Evolutionary conservation across 2,888 invertebrate species (phyloP).

Genomic region (Acleris sparsana): DNA sequence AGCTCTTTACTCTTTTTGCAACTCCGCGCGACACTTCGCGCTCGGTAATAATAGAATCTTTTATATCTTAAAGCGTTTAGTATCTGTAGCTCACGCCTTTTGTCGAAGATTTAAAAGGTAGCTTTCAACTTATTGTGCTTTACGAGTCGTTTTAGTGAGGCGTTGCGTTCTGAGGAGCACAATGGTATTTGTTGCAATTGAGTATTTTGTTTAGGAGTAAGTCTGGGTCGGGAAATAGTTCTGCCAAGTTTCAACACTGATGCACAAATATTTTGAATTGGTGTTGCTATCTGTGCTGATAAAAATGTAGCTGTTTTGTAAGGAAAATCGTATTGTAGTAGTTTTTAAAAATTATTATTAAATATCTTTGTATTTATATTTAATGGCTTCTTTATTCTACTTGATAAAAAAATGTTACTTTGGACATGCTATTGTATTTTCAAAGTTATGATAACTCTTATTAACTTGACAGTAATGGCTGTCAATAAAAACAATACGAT

Average conservation of each 20-base stretch:
- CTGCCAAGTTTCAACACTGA: background rate
- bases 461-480: too few relatives aligned
- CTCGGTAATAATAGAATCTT: constrained; percentile 77
- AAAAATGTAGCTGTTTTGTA: too few relatives aligned
- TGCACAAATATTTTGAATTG: too few relatives aligned
- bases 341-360: too few relatives aligned
- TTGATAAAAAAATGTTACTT: too few relatives aligned
- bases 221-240: background rate
- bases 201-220: background rate
- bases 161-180: constrained; percentile 6
- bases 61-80: constrained; percentile 79
- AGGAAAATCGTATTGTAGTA: too few relatives aligned
- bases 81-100: constrained; percentile 72
- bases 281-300: too few relatives aligned
- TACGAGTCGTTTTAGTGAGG: constrained; percentile 38
- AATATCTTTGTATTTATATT: too few relatives aligned
- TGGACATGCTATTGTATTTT: too few relatives aligned
- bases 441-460: too few relatives aligned
- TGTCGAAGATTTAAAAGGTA: constrained; percentile 62
- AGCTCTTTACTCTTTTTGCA: constrained; percentile 67
- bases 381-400: too few relatives aligned
- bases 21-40: constrained; percentile 70
- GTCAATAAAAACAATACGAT: too few relatives aligned
- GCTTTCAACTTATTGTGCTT: constrained; percentile 65
- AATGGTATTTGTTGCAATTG: constrained; percentile 10